Conservation (phyloP, 2,113 vertebrate genomes). For the Cyprinodon tularosa region DNA sequence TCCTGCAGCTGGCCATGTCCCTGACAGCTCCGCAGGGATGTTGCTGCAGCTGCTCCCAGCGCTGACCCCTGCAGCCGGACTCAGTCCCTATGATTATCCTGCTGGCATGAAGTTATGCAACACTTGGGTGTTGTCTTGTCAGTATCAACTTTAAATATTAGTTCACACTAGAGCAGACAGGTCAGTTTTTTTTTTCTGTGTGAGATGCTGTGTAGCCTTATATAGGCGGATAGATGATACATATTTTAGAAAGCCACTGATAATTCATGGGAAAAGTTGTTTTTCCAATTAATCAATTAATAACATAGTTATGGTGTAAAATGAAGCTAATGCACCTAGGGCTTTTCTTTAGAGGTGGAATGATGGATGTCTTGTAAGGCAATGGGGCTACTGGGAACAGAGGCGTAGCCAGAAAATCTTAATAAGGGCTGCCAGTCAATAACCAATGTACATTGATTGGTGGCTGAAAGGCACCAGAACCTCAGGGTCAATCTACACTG, state of each 20-base stretch:
- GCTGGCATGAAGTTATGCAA: constrained; percentile 75
- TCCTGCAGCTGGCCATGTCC: constrained; percentile 1
- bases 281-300: neutral
- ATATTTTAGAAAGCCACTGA: neutral
- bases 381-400: neutral
- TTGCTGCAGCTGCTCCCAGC: constrained; percentile 7
- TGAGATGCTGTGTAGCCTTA: constrained; percentile 30
- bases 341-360: neutral
- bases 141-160: constrained; percentile 77
- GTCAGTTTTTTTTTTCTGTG: constrained; percentile 13
- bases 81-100: constrained; percentile 49
- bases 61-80: constrained; percentile 25
- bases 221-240: neutral
- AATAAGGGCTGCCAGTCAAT: no score
- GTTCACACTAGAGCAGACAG: constrained; percentile 44
- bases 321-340: neutral
- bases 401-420: no score
- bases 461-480: no score
- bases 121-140: constrained; percentile 79
- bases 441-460: no score
- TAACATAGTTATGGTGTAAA: neutral
- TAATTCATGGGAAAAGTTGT: neutral
- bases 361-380: neutral
- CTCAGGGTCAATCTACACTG: no score
- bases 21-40: constrained; percentile 12